Evolutionary conservation across 1,140 invertebrate species (phyloP).

Genomic region (Pseudachorutes palmiensis): DNA sequence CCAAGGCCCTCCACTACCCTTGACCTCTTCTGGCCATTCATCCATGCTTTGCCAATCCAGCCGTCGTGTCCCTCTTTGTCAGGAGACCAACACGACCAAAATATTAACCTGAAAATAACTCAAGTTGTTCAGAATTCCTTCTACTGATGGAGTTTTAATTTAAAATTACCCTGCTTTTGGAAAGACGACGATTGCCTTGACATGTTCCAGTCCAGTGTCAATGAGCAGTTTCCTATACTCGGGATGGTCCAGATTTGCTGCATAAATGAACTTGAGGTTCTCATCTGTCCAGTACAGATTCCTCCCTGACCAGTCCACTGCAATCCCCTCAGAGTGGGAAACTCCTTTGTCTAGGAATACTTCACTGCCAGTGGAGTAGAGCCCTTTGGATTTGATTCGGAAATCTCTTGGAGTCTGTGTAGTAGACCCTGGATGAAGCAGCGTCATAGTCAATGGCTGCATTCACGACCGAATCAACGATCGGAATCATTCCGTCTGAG

Average conservation of each 20-base stretch:
- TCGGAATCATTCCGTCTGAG: constrained; percentile 57
- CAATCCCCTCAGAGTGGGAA: constrained; percentile 58
- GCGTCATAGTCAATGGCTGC: constrained; percentile 62
- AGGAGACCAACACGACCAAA: constrained; percentile 48
- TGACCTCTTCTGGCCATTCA: constrained; percentile 47
- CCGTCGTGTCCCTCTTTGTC: constrained; percentile 35
- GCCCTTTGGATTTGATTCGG: constrained; percentile 41
- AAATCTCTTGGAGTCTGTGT: constrained; percentile 48
- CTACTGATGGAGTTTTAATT: background rate
- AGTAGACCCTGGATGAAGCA: constrained; percentile 57
- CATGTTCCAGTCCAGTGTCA: constrained; percentile 48
- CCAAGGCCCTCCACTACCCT: constrained; percentile 44
- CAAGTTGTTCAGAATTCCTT: constrained; percentile 8
- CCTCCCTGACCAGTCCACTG: constrained; percentile 67
- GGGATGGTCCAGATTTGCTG: constrained; percentile 51
- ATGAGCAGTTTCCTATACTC: constrained; percentile 50
- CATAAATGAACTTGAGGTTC: constrained; percentile 52
- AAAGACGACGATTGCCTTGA: constrained; percentile 60
- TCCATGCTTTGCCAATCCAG: constrained; percentile 48
- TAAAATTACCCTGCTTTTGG: constrained; percentile 47
- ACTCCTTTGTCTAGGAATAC: constrained; percentile 45
- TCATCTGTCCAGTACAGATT: constrained; percentile 78
- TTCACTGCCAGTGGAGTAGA: constrained; percentile 43
- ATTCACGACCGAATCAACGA: constrained; percentile 54
- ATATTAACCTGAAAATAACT: constrained; percentile 44